phyloP scores from a whole-genome alignment of 2,888 invertebrate genomes.

The Agapetus fuscipes region DNA sequence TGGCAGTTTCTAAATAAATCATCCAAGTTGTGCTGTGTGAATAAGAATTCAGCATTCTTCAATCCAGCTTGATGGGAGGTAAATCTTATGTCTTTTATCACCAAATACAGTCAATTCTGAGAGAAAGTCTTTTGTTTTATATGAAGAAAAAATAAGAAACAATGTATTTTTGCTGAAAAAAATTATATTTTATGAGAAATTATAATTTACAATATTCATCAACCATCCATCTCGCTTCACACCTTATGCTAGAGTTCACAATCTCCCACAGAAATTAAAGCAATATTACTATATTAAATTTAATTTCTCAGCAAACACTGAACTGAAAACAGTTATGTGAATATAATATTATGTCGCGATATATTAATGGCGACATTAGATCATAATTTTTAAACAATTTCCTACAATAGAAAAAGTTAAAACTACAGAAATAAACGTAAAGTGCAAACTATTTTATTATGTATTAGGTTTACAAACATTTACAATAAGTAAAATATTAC shows the following conservation, averaged over 20 bases:
- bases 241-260: constrained; percentile 52
- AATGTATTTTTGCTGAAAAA: constrained; percentile 53
- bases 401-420: constrained; percentile 20
- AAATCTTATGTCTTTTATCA: too few relatives aligned
- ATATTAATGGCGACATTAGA: constrained; percentile 17
- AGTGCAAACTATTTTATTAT: constrained; percentile 20
- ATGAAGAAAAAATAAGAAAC: too few relatives aligned
- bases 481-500: constrained; percentile 17
- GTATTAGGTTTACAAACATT: too few relatives aligned
- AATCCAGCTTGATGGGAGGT: too few relatives aligned
- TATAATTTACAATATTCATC: constrained; percentile 51
- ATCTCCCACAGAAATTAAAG: constrained; percentile 51
- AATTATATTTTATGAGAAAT: constrained; percentile 53
- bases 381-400: constrained; percentile 17
- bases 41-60: too few relatives aligned
- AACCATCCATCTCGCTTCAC: constrained; percentile 50
- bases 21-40: too few relatives aligned
- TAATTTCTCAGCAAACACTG: constrained; percentile 42
- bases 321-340: constrained; percentile 29
- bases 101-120: too few relatives aligned
- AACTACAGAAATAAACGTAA: constrained; percentile 21
- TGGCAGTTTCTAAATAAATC: too few relatives aligned
- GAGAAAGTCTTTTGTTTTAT: too few relatives aligned
- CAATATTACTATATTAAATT: constrained; percentile 51
- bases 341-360: constrained; percentile 17